Conservation (phyloP, 2,113 vertebrate genomes). For the Athene cunicularia region DNA sequence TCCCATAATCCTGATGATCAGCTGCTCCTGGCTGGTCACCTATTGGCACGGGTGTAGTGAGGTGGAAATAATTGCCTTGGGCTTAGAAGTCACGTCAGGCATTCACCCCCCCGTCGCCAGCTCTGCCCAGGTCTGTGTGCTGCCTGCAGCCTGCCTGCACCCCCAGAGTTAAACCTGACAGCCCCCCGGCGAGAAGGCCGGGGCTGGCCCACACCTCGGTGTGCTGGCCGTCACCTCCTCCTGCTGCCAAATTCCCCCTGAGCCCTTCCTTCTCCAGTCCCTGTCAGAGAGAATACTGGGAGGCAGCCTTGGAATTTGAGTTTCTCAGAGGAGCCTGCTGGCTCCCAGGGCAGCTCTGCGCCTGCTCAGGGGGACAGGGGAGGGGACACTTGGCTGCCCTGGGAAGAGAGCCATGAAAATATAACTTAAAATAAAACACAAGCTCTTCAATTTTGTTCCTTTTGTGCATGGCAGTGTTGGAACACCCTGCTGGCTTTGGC, state of each 20-base stretch:
- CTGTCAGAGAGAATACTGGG: neutral
- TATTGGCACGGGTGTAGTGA: neutral
- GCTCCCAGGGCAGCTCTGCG: neutral
- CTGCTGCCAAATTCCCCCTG: neutral
- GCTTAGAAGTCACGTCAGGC: neutral
- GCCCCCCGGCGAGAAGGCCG: neutral
- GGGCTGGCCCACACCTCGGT: neutral
- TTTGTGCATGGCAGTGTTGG: neutral
- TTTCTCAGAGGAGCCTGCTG: neutral
- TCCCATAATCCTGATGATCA: neutral
- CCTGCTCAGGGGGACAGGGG: neutral
- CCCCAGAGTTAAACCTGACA: neutral
- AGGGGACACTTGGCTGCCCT: neutral
- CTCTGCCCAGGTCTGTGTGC: rapidly evolving
- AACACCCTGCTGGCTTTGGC: neutral
- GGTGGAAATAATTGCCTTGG: neutral
- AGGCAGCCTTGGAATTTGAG: neutral
- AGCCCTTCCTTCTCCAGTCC: neutral
- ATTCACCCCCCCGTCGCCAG: neutral
- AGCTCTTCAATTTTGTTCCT: neutral
- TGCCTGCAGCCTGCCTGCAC: neutral
- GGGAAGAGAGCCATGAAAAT: neutral
- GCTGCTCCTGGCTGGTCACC: neutral
- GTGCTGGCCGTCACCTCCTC: neutral
- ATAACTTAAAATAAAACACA: neutral